phyloP scores from a whole-genome alignment of 2,797 vertebrate genomes.

The Neosilurus hyrtlii region DNA sequence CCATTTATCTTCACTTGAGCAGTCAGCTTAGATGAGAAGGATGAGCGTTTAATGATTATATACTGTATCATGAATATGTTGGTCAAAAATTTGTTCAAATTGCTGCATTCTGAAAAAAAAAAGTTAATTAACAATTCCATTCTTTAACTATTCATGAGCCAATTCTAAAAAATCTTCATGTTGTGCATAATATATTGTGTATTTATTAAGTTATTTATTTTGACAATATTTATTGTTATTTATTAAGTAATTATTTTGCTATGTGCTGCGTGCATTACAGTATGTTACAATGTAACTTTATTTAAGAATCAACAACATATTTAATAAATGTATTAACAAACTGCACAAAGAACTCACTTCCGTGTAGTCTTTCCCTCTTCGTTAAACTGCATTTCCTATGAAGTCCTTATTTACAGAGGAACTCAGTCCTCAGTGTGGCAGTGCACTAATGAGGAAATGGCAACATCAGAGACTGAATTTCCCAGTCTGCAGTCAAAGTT shows the following conservation, averaged over 20 bases:
- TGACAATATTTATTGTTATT: constrained; percentile 55
- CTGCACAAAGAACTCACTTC: neutral
- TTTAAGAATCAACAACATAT: neutral
- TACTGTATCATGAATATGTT: constrained; percentile 65
- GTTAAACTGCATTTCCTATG: constrained; percentile 6
- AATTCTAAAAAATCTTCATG: constrained; percentile 60
- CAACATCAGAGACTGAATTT: constrained; percentile 55
- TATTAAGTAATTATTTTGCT: constrained; percentile 41
- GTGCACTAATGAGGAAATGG: constrained; percentile 46
- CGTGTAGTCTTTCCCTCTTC: neutral
- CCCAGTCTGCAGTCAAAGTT: constrained; percentile 52
- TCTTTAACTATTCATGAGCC: constrained; percentile 29
- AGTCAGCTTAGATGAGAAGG: constrained; percentile 24
- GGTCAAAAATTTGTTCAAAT: constrained; percentile 58
- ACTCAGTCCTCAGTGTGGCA: neutral
- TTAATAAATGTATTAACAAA: constrained; percentile 44
- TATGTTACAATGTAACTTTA: constrained; percentile 33
- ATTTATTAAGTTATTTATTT: constrained; percentile 64
- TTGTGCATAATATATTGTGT: constrained; percentile 39
- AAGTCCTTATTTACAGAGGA: constrained; percentile 24
- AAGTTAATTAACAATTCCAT: neutral
- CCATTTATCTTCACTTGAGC: constrained; percentile 51
- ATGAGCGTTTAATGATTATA: neutral
- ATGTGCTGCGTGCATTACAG: constrained; percentile 1
- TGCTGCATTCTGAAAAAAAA: constrained; percentile 30